Conservation (phyloP, 1,140 invertebrate species). For the Drosophila aff. region DNA sequence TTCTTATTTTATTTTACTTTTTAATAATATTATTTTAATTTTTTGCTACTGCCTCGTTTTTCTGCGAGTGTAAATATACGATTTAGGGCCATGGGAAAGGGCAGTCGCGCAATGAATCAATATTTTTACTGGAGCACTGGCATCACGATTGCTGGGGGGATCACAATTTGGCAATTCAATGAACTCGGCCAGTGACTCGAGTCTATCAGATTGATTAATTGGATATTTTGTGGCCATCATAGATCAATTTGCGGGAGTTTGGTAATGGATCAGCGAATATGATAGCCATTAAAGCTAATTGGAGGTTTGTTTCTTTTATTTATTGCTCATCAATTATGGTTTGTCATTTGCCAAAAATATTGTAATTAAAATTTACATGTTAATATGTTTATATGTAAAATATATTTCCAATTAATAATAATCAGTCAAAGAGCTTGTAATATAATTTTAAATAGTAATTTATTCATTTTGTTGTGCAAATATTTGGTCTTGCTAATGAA, state of each 20-base stretch:
- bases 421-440: no score
- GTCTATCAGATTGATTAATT: conserved; percentile 38
- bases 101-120: conserved; percentile 24
- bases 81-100: conserved; percentile 43
- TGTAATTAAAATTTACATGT: no score
- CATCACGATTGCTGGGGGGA: conserved; percentile 27
- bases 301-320: neutral
- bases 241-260: conserved; percentile 24
- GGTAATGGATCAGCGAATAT: neutral
- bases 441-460: no score
- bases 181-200: conserved; percentile 12
- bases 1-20: neutral
- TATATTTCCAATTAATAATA: no score
- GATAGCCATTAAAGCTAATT: neutral
- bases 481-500: neutral
- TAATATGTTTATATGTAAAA: no score
- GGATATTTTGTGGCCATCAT: conserved; percentile 18
- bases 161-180: conserved; percentile 35
- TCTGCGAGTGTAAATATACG: neutral
- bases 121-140: conserved; percentile 19
- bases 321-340: neutral
- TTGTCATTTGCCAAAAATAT: neutral
- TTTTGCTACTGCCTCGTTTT: neutral
- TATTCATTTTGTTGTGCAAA: no score
- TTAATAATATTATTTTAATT: neutral